phyloP scores from a whole-genome alignment of 1,140 invertebrate species.

The Drusus annulatus region DNA sequence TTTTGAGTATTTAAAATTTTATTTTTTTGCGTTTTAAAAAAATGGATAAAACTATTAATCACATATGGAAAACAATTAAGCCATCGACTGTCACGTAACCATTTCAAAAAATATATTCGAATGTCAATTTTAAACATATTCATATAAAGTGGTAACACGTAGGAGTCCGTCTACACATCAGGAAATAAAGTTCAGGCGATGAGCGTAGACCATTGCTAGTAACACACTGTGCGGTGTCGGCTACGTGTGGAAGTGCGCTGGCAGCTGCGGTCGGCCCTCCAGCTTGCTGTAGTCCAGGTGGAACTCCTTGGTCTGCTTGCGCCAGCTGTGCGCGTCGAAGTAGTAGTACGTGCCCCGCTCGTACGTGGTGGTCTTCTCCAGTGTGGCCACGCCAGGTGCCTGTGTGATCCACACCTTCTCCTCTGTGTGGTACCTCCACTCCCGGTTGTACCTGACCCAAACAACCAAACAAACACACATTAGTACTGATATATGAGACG shows the following conservation, averaged over 20 bases:
- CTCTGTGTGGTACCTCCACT: constrained; percentile 99
- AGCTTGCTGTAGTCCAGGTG: constrained; percentile 98
- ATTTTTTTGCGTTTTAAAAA: constrained; percentile 14
- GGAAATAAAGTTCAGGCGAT: constrained; percentile 4
- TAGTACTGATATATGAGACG: too few relatives aligned
- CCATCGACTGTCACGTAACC: constrained; percentile 8
- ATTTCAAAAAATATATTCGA: constrained; percentile 19
- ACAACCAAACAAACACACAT: too few relatives aligned
- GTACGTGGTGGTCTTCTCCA: constrained; percentile 95
- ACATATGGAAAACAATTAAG: neutral
- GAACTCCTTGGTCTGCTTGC: constrained; percentile 96
- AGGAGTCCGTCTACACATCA: neutral
- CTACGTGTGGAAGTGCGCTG: constrained; percentile 62
- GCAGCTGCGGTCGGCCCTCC: constrained; percentile 85
- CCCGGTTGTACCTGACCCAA: constrained; percentile 88
- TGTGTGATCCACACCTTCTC: constrained; percentile 99
- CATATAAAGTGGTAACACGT: constrained; percentile 14
- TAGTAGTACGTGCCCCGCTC: constrained; percentile 99
- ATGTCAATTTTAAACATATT: constrained; percentile 26
- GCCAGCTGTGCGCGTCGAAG: constrained; percentile 98
- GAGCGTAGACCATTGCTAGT: neutral
- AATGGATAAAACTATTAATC: constrained; percentile 27
- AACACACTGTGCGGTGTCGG: constrained; percentile 5
- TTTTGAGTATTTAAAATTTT: neutral
- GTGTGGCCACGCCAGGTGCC: constrained; percentile 91